Conservation (phyloP, 2,113 vertebrate genomes). For the Loxodonta africana region DNA sequence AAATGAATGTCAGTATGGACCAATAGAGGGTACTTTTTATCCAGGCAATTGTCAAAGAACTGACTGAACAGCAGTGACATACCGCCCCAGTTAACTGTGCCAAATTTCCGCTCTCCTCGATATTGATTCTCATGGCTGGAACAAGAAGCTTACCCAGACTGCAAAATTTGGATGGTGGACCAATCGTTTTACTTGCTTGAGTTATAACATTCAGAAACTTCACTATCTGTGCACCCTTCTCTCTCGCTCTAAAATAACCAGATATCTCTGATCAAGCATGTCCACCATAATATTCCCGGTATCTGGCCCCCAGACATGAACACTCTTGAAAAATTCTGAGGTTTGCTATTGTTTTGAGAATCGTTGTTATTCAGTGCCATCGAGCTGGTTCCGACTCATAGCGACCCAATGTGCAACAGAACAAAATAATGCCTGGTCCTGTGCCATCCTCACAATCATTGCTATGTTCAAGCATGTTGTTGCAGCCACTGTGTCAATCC, state of each 20-base stretch:
- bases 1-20: background rate
- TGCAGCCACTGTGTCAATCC: too few species aligned
- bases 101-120: slow-evolving; percentile 24
- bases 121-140: background rate
- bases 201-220: background rate
- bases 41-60: background rate
- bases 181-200: background rate
- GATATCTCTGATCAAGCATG: background rate
- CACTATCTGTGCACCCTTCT: background rate
- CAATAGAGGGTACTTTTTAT: background rate
- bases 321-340: background rate
- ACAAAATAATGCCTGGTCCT: too few species aligned
- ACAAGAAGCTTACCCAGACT: background rate
- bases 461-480: too few species aligned
- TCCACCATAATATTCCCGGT: background rate
- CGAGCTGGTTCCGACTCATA: too few species aligned
- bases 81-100: background rate
- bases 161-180: background rate
- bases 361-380: too few species aligned
- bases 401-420: too few species aligned
- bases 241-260: background rate
- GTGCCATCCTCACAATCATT: too few species aligned
- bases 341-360: background rate
- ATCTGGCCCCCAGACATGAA: background rate
- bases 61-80: background rate